A percentile compares a stretch with the other conserved stretches of the same genome.
Conservation (phyloP, 2,797 vertebrate species). For the Taenioides sp. region DNA sequence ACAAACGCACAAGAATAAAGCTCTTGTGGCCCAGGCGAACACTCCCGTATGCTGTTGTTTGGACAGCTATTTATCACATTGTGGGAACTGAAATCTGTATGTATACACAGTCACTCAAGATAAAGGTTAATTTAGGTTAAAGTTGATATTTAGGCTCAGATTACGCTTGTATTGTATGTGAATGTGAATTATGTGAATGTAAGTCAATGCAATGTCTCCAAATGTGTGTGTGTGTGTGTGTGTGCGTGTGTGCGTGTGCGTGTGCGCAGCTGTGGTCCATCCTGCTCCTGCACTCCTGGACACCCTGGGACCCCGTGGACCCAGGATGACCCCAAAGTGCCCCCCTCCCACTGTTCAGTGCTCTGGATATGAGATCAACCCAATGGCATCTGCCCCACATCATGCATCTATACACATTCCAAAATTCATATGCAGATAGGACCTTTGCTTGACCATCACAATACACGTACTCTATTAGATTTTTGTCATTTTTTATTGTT, state of each 20-base stretch:
- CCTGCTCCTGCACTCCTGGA: too few relatives aligned
- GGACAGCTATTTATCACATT: not conserved
- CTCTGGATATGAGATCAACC: slow-evolving; percentile 54
- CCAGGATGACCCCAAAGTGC: not conserved
- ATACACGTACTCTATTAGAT: too few relatives aligned
- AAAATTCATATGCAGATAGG: slow-evolving; percentile 11
- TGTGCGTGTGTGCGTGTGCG: too few relatives aligned
- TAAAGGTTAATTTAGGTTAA: not conserved
- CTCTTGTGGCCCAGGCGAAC: not conserved
- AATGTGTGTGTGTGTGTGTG: not conserved
- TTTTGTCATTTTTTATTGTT: too few relatives aligned
- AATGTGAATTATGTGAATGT: too few relatives aligned
- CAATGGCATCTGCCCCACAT: slow-evolving; percentile 65
- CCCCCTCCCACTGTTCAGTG: slow-evolving; percentile 21
- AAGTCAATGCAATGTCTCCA: too few relatives aligned
- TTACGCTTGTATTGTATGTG: too few relatives aligned
- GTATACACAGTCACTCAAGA: too few relatives aligned
- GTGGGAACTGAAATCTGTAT: not conserved
- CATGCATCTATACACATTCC: slow-evolving; percentile 17
- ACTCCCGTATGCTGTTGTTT: not conserved
- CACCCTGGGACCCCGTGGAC: slow-evolving; percentile 5
- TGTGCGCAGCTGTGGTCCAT: too few relatives aligned
- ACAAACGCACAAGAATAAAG: not conserved
- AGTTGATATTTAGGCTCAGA: not conserved
- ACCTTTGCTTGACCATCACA: not conserved